These are phyloP conservation scores for Conus betulinus DNA, from an alignment of 1,140 invertebrate genomes.

Conservation along the genomic window DNA sequence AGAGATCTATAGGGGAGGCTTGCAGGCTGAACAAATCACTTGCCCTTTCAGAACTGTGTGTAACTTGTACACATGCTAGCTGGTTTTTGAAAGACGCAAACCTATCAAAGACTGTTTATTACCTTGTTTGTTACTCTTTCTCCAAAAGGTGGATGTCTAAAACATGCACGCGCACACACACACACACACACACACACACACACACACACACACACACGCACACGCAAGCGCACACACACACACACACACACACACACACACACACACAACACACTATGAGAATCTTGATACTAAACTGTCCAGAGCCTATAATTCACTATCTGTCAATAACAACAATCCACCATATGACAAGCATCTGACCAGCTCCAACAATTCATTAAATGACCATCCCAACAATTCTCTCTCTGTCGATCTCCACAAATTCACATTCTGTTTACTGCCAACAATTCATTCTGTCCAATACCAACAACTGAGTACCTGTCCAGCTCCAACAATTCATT, in stretches of 20 bases:
- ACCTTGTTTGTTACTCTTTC: background rate
- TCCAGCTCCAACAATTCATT: too few relatives aligned
- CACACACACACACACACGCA: background rate
- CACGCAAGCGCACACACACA: background rate
- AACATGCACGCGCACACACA: background rate
- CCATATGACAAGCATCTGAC: too few relatives aligned
- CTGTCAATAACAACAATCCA: too few relatives aligned
- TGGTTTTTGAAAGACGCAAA: background rate
- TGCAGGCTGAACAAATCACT: background rate
- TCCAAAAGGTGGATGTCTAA: background rate
- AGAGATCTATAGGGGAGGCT: background rate
- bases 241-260: background rate
- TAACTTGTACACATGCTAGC: background rate
- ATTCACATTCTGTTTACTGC: too few relatives aligned
- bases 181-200: background rate
- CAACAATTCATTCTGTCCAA: too few relatives aligned
- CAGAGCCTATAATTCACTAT: too few relatives aligned
- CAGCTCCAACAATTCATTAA: too few relatives aligned
- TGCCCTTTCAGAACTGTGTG: background rate
- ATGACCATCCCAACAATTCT: too few relatives aligned
- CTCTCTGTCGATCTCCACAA: too few relatives aligned
- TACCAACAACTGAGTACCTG: too few relatives aligned
- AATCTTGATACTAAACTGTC: too few relatives aligned
- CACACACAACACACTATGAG: background rate
- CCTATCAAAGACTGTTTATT: background rate